phyloP scores from a whole-genome alignment of 2,113 vertebrate genomes.

The Oreochromis spilurus region DNA sequence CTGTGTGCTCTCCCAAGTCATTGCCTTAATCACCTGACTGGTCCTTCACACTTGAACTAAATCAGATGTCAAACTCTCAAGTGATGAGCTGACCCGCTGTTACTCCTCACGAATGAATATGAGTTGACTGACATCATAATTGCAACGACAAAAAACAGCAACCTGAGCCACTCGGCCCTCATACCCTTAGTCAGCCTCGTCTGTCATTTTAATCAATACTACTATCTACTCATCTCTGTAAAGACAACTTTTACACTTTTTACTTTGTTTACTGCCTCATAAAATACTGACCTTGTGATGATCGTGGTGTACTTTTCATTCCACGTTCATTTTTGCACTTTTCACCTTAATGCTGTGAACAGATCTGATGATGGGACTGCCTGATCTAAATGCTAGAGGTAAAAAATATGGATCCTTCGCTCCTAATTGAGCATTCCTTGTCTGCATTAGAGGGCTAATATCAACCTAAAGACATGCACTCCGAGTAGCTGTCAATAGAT shows the following conservation, averaged over 20 bases:
- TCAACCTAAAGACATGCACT: slow-evolving; percentile 34
- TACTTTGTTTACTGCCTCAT: neutral
- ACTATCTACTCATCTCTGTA: neutral
- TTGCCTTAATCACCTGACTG: slow-evolving; percentile 52
- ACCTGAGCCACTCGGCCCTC: neutral
- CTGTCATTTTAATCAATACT: neutral
- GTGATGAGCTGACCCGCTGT: slow-evolving; percentile 13
- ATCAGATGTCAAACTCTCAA: slow-evolving; percentile 37
- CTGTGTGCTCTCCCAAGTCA: slow-evolving; percentile 35
- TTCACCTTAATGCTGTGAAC: neutral
- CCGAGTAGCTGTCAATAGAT: slow-evolving; percentile 24
- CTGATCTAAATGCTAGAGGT: neutral
- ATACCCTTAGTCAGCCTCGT: neutral
- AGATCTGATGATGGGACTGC: neutral
- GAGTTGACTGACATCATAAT: neutral
- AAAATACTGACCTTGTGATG: neutral
- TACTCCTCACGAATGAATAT: neutral
- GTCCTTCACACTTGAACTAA: slow-evolving; percentile 52
- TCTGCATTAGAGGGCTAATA: slow-evolving; percentile 5
- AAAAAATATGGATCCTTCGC: slow-evolving; percentile 1
- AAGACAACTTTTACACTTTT: neutral
- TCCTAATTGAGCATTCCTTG: slow-evolving; percentile 9
- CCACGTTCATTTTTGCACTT: neutral
- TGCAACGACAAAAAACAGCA: neutral
- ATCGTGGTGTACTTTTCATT: rapidly evolving